phyloP scores from a whole-genome alignment of 2,888 invertebrate species.

The Spodoptera picta region DNA sequence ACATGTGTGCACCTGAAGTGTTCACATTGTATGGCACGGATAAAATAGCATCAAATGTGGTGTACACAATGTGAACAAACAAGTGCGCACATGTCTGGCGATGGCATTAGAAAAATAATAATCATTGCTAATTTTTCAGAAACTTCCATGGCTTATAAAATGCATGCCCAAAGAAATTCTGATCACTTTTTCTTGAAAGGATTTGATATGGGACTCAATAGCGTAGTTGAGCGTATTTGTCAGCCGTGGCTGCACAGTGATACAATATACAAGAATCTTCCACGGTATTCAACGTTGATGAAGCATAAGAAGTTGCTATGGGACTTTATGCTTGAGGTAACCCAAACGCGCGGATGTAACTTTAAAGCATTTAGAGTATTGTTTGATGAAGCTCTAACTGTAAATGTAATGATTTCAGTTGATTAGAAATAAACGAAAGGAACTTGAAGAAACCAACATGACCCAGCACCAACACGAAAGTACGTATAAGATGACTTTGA shows the following conservation, averaged over 20 bases:
- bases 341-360: too few species aligned
- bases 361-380: too few species aligned
- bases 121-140: slow-evolving; percentile 35
- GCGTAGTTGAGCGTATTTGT: slow-evolving; percentile 38
- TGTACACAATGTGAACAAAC: neutral
- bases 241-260: slow-evolving; percentile 61
- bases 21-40: too few species aligned
- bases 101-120: neutral
- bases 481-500: slow-evolving; percentile 3
- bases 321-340: slow-evolving; percentile 50
- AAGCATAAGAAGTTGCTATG: slow-evolving; percentile 39
- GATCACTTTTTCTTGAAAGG: slow-evolving; percentile 50
- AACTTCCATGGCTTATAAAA: slow-evolving; percentile 48
- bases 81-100: neutral
- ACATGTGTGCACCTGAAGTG: too few species aligned
- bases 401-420: slow-evolving; percentile 14
- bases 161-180: slow-evolving; percentile 39
- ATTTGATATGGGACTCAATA: slow-evolving; percentile 41
- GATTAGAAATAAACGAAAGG: slow-evolving; percentile 13
- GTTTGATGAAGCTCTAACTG: too few species aligned
- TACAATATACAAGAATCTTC: slow-evolving; percentile 48
- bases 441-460: slow-evolving; percentile 6
- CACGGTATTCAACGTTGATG: slow-evolving; percentile 24
- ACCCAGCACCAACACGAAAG: neutral
- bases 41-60: too few species aligned